Conservation (phyloP, 2,797 vertebrate species). For the Peromyscus melanophrys region DNA sequence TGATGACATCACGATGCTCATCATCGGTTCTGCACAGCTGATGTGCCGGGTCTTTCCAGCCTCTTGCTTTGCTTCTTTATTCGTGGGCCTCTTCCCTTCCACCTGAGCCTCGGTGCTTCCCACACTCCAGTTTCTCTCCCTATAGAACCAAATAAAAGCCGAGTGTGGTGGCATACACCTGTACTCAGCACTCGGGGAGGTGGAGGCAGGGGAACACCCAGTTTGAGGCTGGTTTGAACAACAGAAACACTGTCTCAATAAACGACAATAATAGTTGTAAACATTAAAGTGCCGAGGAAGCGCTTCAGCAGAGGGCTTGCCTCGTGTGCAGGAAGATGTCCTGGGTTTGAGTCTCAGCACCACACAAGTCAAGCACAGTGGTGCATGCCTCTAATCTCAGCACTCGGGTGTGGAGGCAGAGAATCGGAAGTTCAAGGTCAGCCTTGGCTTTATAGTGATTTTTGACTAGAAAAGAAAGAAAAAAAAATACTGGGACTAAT, state of each 20-base stretch:
- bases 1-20: background rate
- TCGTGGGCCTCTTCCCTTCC: background rate
- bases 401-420: background rate
- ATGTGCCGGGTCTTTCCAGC: background rate
- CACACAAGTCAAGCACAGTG: too few relatives aligned
- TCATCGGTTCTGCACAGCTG: fast-evolving
- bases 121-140: background rate
- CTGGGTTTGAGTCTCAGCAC: background rate
- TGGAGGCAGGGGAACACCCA: background rate
- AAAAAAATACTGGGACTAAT: background rate
- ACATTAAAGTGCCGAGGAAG: background rate
- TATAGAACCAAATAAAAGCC: background rate
- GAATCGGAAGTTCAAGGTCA: background rate
- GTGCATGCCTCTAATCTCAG: background rate
- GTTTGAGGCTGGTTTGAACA: background rate
- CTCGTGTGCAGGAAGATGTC: background rate
- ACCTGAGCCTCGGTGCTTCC: background rate
- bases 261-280: background rate
- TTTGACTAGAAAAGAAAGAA: background rate
- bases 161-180: background rate
- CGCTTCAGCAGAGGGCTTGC: background rate
- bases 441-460: background rate
- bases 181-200: background rate
- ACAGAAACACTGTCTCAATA: background rate
- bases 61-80: background rate